Conservation (phyloP, 92 coral and sea anemone genomes). For the Zoanthus gigantus region DNA sequence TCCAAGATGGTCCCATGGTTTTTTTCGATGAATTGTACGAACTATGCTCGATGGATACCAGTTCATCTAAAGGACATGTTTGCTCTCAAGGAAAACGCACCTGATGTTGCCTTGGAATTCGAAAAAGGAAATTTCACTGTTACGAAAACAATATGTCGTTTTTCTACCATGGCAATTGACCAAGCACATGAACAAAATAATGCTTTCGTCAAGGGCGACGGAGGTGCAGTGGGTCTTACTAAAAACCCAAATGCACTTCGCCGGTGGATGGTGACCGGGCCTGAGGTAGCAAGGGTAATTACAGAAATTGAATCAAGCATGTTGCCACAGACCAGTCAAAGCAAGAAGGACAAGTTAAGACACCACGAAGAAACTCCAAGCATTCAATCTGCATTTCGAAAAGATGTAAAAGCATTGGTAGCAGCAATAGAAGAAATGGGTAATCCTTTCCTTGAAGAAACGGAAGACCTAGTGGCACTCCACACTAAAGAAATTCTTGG, state of each 20-base stretch:
- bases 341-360: not conserved
- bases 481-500: not conserved
- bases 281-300: conserved; percentile 48
- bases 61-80: conserved; percentile 35
- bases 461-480: not conserved
- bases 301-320: conserved; percentile 43
- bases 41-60: conserved; percentile 37
- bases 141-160: not conserved
- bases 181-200: not conserved
- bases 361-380: conserved; percentile 33
- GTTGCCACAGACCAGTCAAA: not conserved
- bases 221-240: not conserved
- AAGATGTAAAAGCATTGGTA: conserved; percentile 19
- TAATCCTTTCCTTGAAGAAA: not conserved
- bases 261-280: conserved; percentile 53
- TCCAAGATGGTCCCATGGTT: not conserved
- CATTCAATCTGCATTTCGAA: conserved; percentile 33
- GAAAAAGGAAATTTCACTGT: not conserved
- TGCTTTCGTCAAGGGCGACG: not conserved
- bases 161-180: not conserved
- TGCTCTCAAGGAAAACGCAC: not conserved
- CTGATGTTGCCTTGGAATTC: not conserved
- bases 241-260: not conserved
- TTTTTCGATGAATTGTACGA: conserved; percentile 2
- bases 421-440: not conserved